Conservation (phyloP, 2,797 vertebrate species). For the Brachymystax lenok region DNA sequence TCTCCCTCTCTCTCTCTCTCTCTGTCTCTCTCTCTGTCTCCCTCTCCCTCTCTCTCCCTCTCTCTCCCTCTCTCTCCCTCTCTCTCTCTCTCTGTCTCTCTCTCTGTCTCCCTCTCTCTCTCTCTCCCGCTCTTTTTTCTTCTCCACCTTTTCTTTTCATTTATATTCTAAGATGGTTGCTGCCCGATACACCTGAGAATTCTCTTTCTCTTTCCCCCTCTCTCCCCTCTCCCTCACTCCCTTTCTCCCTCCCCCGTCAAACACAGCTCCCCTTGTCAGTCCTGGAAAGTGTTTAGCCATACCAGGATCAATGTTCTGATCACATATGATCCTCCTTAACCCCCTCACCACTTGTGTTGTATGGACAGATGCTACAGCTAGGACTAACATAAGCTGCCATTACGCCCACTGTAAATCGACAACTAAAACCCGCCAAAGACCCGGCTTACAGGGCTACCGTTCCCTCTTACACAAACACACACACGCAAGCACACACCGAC, state of each 20-base stretch:
- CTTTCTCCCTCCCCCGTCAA: background rate
- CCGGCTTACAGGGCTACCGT: background rate
- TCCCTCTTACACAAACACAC: background rate
- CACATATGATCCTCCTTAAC: background rate
- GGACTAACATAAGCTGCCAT: constrained; percentile 1
- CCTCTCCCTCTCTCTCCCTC: no score
- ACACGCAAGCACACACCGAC: background rate
- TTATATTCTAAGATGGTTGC: no score
- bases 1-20: no score
- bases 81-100: no score
- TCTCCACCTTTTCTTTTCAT: no score
- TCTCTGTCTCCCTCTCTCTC: no score
- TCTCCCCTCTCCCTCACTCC: background rate
- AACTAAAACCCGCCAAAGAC: background rate
- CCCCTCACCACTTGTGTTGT: background rate
- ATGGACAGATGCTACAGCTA: background rate
- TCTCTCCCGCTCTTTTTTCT: no score
- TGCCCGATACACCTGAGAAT: background rate
- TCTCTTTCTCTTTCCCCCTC: background rate
- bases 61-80: no score
- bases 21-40: no score
- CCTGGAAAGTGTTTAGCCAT: background rate
- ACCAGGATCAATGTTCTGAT: background rate
- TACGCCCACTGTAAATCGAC: constrained; percentile 1
- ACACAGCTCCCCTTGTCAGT: background rate